These are phyloP conservation scores for Epinephelus coioides DNA, from an alignment of 2,797 vertebrate genomes.

Conservation along the genomic window DNA sequence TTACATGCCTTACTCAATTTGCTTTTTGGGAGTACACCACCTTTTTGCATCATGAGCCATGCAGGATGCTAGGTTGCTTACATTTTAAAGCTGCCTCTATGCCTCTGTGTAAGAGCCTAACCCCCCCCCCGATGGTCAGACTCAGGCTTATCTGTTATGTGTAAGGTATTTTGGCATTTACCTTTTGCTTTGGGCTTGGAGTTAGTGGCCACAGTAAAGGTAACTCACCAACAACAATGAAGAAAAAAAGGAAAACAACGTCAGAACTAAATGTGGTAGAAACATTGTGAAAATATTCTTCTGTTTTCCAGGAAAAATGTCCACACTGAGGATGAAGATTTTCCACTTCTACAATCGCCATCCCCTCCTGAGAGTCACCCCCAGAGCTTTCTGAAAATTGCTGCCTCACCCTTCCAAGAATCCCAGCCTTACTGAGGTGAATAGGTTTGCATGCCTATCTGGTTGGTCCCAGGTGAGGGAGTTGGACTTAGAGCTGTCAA, in stretches of 20 bases:
- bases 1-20: background rate
- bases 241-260: background rate
- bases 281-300: background rate
- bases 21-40: background rate
- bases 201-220: background rate
- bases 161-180: background rate
- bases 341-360: background rate
- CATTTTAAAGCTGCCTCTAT: background rate
- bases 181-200: conserved; percentile 1
- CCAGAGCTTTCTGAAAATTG: background rate
- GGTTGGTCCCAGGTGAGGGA: background rate
- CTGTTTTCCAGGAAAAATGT: background rate
- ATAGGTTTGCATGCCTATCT: background rate
- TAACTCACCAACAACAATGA: background rate
- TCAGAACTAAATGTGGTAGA: background rate
- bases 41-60: background rate
- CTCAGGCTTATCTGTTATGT: background rate
- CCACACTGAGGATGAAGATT: background rate
- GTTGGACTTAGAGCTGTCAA: conserved; percentile 1
- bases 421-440: background rate
- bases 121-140: background rate
- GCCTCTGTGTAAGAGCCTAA: background rate
- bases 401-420: background rate
- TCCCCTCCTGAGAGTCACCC: background rate
- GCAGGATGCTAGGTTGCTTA: background rate